Conservation (phyloP, 1,140 invertebrate genomes). For the Melipona quadrifasciata region DNA sequence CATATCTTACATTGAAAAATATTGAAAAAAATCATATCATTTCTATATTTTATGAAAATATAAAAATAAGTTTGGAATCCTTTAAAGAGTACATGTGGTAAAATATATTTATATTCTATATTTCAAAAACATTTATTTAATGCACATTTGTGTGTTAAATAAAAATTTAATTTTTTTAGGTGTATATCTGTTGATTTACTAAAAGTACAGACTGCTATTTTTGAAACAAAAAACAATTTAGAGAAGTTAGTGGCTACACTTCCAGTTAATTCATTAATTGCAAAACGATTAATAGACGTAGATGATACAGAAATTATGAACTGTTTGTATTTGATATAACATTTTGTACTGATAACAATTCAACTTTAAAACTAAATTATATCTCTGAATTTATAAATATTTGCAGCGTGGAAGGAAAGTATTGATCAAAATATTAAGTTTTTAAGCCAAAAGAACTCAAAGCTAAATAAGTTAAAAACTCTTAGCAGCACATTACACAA, state of each 20-base stretch:
- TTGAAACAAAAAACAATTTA: slow-evolving; percentile 59
- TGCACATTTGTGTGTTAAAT: background rate
- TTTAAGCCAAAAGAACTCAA: slow-evolving; percentile 33
- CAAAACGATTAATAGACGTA: slow-evolving; percentile 60
- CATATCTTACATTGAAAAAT: slow-evolving; percentile 43
- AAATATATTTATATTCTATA: slow-evolving; percentile 12
- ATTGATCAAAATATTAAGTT: slow-evolving; percentile 42
- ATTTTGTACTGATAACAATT: background rate
- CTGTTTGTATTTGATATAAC: slow-evolving; percentile 52
- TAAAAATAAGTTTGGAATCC: slow-evolving; percentile 30
- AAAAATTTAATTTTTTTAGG: slow-evolving; percentile 56
- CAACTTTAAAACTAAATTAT: background rate
- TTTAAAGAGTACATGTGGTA: slow-evolving; percentile 44
- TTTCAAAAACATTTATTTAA: background rate
- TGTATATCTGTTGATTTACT: background rate
- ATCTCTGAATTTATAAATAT: slow-evolving; percentile 10
- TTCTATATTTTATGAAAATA: slow-evolving; percentile 4
- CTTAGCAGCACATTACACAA: slow-evolving; percentile 48
- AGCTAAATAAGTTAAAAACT: slow-evolving; percentile 52
- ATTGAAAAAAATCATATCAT: slow-evolving; percentile 27
- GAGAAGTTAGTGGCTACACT: slow-evolving; percentile 37
- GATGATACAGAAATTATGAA: slow-evolving; percentile 66
- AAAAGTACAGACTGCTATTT: slow-evolving; percentile 50
- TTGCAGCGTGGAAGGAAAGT: slow-evolving; percentile 70
- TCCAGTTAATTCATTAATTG: slow-evolving; percentile 47